Percentiles rank a stretch among this genome's conserved stretches.
Evolutionary conservation across 2,888 invertebrate genomes (phyloP).

Genomic region (Acanthacorydalis orientalis): DNA sequence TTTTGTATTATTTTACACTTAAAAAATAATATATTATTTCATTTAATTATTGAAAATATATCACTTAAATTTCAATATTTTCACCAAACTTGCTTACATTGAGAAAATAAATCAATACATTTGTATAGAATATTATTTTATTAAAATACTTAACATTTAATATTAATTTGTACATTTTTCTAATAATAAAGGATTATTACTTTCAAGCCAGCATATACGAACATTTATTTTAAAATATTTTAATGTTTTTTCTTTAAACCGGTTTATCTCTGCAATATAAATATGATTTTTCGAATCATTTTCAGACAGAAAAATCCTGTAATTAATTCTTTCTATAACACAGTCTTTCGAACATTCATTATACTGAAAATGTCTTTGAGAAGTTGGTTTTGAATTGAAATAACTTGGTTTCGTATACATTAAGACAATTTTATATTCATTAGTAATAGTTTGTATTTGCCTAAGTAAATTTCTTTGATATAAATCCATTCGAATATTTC

Average conservation of each 20-base stretch:
- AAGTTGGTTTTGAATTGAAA: constrained; percentile 1
- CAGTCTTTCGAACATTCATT: neutral
- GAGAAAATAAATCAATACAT: no score
- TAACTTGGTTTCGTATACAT: constrained; percentile 1
- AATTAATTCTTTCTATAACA: neutral
- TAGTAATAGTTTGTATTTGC: neutral
- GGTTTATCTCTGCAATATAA: neutral
- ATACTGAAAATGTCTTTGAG: neutral
- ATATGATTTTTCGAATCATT: neutral
- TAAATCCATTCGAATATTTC: constrained; percentile 4
- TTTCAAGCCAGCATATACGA: neutral
- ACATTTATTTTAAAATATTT: neutral
- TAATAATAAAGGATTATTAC: neutral
- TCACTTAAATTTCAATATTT: no score
- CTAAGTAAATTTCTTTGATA: neutral
- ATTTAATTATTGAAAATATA: no score
- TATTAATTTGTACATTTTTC: no score
- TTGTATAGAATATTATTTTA: no score
- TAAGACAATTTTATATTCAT: constrained; percentile 2
- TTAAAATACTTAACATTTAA: no score
- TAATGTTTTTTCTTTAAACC: neutral
- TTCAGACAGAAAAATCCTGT: neutral
- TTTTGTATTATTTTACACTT: no score
- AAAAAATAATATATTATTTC: no score
- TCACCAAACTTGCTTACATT: no score